Evolutionary conservation across 1,140 invertebrate species (phyloP).

Genomic region (Drosophila murphyi): DNA sequence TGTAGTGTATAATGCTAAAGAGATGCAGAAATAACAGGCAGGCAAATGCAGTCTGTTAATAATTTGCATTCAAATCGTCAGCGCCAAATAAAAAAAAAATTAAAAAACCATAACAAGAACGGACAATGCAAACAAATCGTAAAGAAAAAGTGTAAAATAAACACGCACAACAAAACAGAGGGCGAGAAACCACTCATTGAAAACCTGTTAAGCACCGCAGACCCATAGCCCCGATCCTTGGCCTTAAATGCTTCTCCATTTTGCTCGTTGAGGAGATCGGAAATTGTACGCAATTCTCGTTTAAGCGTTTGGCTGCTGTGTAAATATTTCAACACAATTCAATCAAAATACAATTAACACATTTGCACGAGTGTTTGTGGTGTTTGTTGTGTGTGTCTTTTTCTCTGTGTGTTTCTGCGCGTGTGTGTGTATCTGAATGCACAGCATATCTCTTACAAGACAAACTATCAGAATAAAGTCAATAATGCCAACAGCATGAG

Average conservation of each 20-base stretch:
- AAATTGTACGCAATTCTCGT: constrained; percentile 36
- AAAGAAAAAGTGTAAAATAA: constrained; percentile 38
- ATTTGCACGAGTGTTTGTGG: constrained; percentile 26
- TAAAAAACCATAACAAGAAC: not conserved
- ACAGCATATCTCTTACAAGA: constrained; percentile 47
- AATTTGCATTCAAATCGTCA: constrained; percentile 26
- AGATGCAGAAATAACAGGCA: not conserved
- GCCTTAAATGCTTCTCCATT: not conserved
- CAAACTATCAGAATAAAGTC: constrained; percentile 60
- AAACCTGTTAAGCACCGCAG: constrained; percentile 54
- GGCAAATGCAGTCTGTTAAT: constrained; percentile 13
- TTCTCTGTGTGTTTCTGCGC: not conserved
- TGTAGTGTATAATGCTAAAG: not conserved
- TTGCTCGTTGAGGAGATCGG: constrained; percentile 10
- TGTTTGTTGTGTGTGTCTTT: no score
- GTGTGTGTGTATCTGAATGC: constrained; percentile 27
- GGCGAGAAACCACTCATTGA: constrained; percentile 11
- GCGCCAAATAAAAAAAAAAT: not conserved
- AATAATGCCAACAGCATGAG: constrained; percentile 46
- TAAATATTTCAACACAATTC: constrained; percentile 66
- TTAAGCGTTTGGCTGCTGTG: constrained; percentile 39
- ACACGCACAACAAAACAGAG: constrained; percentile 7
- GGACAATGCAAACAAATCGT: constrained; percentile 6
- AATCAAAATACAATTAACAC: constrained; percentile 78
- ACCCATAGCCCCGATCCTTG: constrained; percentile 4